Conservation (phyloP, 1,140 invertebrate species). For the Odontomachus brunneus region DNA sequence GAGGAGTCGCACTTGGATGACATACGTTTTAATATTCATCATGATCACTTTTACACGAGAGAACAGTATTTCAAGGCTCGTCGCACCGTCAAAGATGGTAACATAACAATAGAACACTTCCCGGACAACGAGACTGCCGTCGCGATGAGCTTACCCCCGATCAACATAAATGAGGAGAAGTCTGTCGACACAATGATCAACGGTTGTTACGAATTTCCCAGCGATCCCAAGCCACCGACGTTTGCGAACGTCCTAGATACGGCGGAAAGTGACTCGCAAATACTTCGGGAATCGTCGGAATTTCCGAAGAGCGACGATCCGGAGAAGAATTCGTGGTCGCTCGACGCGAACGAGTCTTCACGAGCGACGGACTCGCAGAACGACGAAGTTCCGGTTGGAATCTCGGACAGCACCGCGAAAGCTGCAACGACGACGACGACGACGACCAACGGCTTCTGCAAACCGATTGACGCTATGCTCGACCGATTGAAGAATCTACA, state of each 20-base stretch:
- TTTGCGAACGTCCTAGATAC: background rate
- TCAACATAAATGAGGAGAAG: background rate
- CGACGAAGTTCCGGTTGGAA: background rate
- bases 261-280: background rate
- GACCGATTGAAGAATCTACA: background rate
- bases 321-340: background rate
- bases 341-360: background rate
- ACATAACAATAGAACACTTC: slow-evolving; percentile 78
- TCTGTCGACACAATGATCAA: background rate
- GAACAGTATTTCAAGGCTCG: slow-evolving; percentile 29
- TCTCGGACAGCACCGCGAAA: background rate
- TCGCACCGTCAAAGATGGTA: slow-evolving; percentile 66
- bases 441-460: slow-evolving; percentile 15
- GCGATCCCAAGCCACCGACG: background rate
- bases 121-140: slow-evolving; percentile 28
- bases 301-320: background rate
- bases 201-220: slow-evolving; percentile 27
- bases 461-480: background rate
- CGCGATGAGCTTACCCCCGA: background rate
- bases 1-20: background rate
- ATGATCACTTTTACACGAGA: slow-evolving; percentile 72
- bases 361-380: background rate
- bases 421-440: background rate
- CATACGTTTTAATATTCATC: slow-evolving; percentile 17
- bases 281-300: background rate